Percentiles rank a stretch among this genome's conserved stretches.
Evolutionary conservation across 2,888 invertebrate genomes (phyloP).

Genomic region (Gibbula magus): DNA sequence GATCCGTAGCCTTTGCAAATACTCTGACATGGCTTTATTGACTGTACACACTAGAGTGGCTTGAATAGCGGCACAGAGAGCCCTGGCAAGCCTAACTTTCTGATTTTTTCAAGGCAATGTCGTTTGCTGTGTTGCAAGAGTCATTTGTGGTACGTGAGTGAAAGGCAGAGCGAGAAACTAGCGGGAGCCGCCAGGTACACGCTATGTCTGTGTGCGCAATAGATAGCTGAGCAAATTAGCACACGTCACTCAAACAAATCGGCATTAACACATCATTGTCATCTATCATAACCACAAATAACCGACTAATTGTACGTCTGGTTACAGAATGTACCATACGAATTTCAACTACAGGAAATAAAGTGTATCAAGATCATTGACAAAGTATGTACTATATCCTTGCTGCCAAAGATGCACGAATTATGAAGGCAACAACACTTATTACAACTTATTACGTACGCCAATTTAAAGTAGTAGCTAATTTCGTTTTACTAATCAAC

Average conservation of each 20-base stretch:
- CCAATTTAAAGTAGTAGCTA: no score
- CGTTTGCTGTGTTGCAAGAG: slow-evolving; percentile 35
- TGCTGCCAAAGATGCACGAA: no score
- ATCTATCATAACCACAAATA: neutral
- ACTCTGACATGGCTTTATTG: slow-evolving; percentile 39
- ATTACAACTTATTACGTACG: no score
- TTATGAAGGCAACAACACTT: no score
- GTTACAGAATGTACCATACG: no score
- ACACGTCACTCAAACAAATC: neutral
- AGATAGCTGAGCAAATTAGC: slow-evolving; percentile 29
- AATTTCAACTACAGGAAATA: no score
- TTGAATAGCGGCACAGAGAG: slow-evolving; percentile 27
- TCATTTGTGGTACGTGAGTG: slow-evolving; percentile 37
- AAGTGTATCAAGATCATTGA: no score
- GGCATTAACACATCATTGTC: neutral
- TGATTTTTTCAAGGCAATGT: slow-evolving; percentile 37
- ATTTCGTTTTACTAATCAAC: no score
- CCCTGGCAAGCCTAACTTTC: slow-evolving; percentile 33
- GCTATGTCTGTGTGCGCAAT: slow-evolving; percentile 31
- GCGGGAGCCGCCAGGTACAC: slow-evolving; percentile 18
- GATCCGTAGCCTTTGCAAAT: slow-evolving; percentile 28
- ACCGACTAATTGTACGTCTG: neutral
- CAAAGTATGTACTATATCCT: no score
- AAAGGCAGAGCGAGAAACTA: slow-evolving; percentile 28
- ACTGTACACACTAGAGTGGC: slow-evolving; percentile 34